Conservation (phyloP, 2,797 vertebrate species). For the Rhinatrema bivittatum region DNA sequence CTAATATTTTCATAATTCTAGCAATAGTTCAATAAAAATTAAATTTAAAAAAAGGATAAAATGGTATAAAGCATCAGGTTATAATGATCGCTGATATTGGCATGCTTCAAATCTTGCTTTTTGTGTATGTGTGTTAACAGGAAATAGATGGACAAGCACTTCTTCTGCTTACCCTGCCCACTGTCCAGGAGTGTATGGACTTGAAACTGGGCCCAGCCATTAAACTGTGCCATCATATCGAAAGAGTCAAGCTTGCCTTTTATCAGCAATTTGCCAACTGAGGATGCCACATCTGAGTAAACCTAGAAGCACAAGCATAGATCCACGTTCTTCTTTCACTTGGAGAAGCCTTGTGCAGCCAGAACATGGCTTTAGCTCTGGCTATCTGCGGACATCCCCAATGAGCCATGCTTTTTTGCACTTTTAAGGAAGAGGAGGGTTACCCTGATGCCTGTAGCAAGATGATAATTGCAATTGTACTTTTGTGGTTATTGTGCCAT, state of each 20-base stretch:
- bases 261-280: conserved; percentile 95
- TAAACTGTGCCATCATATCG: conserved; percentile 96
- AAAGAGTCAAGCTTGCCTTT: conserved; percentile 95
- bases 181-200: conserved; percentile 98
- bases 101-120: no score
- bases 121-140: conserved; percentile 53
- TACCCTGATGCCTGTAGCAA: conserved; percentile 43
- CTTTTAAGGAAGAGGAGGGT: conserved; percentile 45
- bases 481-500: conserved; percentile 35
- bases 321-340: conserved; percentile 28
- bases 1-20: no score
- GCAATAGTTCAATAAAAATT: no score
- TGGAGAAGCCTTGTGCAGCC: conserved; percentile 27
- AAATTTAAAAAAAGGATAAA: no score
- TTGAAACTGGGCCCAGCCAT: conserved; percentile 94
- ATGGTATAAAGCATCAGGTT: no score
- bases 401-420: conserved; percentile 41
- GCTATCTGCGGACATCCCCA: conserved; percentile 27
- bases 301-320: conserved; percentile 56
- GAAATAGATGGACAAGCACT: conserved; percentile 96
- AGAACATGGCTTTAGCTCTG: conserved; percentile 12
- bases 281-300: conserved; percentile 39
- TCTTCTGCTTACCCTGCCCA: conserved; percentile 90
- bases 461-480: conserved; percentile 40
- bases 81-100: no score